phyloP scores from a whole-genome alignment of 37 sponge, comb jelly and placozoan species.

The Tethya wilhelma region DNA sequence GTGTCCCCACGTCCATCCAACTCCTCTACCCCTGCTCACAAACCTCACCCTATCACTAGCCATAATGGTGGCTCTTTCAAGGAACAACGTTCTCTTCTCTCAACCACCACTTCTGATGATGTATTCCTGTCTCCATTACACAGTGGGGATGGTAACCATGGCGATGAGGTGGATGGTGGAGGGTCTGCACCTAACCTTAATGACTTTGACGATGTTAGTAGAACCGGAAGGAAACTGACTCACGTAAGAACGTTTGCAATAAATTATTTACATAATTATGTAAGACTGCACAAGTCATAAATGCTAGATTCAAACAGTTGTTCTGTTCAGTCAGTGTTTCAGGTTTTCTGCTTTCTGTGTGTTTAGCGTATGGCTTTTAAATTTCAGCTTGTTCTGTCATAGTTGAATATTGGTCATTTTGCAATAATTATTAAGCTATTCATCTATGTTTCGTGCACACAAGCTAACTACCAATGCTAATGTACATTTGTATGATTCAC shows the following conservation, averaged over 20 bases:
- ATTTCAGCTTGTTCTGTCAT: not conserved
- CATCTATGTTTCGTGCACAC: not conserved
- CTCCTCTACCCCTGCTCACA: not conserved
- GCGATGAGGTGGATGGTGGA: not conserved
- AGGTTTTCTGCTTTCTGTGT: too few relatives aligned
- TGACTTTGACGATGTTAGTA: not conserved
- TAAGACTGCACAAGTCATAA: too few relatives aligned
- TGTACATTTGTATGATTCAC: too few relatives aligned
- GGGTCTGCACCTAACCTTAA: too few relatives aligned
- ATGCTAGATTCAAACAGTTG: too few relatives aligned
- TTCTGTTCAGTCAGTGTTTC: too few relatives aligned
- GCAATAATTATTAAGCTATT: not conserved
- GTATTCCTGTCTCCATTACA: conserved; percentile 1
- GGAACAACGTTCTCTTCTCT: not conserved
- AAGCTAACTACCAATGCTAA: too few relatives aligned
- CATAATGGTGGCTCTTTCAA: too few relatives aligned
- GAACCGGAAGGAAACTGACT: not conserved
- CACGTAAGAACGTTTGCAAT: too few relatives aligned
- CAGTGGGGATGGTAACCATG: not conserved
- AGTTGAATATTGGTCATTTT: not conserved
- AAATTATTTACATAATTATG: too few relatives aligned
- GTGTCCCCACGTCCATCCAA: not conserved
- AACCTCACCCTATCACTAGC: not conserved
- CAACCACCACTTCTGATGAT: conserved; percentile 5
- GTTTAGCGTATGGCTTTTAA: too few relatives aligned